Evolutionary conservation across 1,140 invertebrate species (phyloP).

Genomic region (Drosophila orena): DNA sequence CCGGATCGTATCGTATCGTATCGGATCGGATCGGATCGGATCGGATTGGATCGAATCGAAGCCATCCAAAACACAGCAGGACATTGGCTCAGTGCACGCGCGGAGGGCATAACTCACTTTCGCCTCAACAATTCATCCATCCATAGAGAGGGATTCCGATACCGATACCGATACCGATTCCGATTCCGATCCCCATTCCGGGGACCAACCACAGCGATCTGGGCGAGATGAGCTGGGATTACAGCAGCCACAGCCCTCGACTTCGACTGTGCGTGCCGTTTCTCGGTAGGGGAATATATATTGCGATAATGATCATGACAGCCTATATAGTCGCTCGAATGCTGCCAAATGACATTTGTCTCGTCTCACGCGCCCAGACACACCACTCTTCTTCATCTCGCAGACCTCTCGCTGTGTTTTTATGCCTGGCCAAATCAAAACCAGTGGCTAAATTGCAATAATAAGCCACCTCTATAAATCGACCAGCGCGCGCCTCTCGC

Average conservation of each 20-base stretch:
- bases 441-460: slow-evolving; percentile 85
- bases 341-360: slow-evolving; percentile 84
- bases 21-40: neutral
- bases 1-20: neutral
- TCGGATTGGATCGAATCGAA: slow-evolving; percentile 1
- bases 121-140: slow-evolving; percentile 48
- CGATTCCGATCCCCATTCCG: neutral
- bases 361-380: slow-evolving; percentile 20
- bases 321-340: slow-evolving; percentile 84
- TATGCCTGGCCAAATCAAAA: slow-evolving; percentile 81
- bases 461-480: slow-evolving; percentile 84
- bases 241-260: slow-evolving; percentile 20
- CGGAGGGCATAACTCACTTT: slow-evolving; percentile 62
- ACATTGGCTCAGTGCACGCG: slow-evolving; percentile 68
- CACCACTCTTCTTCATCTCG: neutral
- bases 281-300: slow-evolving; percentile 68
- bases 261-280: slow-evolving; percentile 23
- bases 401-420: slow-evolving; percentile 24
- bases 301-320: slow-evolving; percentile 85
- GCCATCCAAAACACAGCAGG: slow-evolving; percentile 51
- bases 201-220: slow-evolving; percentile 50
- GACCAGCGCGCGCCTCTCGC: slow-evolving; percentile 45
- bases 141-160: slow-evolving; percentile 12
- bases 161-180: neutral
- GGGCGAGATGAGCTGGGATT: slow-evolving; percentile 52